A percentile compares a stretch with the other conserved stretches of the same genome.
These are phyloP conservation scores for Pangasius macronema DNA, from an alignment of 2,797 vertebrate genomes.

Conservation along the genomic window DNA sequence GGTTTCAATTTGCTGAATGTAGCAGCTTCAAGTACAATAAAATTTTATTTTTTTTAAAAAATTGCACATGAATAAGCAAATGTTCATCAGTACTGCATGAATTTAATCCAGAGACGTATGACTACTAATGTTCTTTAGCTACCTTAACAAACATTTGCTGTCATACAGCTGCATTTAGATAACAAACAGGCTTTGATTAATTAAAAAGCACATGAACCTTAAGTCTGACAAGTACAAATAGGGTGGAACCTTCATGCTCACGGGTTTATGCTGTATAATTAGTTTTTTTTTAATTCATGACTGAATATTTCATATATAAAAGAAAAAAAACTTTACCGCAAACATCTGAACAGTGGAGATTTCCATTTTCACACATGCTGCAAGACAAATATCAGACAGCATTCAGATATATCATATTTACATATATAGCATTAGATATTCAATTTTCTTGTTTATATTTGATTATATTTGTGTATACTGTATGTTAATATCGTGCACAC, in stretches of 20 bases:
- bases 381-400: slow-evolving; percentile 37
- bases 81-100: not conserved
- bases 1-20: not conserved
- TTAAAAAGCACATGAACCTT: not conserved
- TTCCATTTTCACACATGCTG: slow-evolving; percentile 72
- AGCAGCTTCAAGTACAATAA: not conserved
- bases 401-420: not conserved
- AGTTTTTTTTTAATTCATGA: not conserved
- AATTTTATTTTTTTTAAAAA: not conserved
- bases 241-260: not conserved
- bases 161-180: not conserved
- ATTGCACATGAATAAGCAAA: not conserved
- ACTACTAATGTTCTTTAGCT: not conserved
- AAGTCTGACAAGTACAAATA: not conserved
- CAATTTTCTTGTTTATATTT: not conserved
- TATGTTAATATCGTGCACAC: not conserved
- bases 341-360: slow-evolving; percentile 62
- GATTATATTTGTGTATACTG: not conserved
- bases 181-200: not conserved
- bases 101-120: not conserved
- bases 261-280: not conserved
- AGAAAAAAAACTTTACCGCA: slow-evolving; percentile 64
- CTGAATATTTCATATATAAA: not conserved
- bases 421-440: not conserved
- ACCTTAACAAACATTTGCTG: not conserved